Base-by-base conservation (phyloP, 2,797 vertebrate genomes). In the Lacerta viridis region DNA sequence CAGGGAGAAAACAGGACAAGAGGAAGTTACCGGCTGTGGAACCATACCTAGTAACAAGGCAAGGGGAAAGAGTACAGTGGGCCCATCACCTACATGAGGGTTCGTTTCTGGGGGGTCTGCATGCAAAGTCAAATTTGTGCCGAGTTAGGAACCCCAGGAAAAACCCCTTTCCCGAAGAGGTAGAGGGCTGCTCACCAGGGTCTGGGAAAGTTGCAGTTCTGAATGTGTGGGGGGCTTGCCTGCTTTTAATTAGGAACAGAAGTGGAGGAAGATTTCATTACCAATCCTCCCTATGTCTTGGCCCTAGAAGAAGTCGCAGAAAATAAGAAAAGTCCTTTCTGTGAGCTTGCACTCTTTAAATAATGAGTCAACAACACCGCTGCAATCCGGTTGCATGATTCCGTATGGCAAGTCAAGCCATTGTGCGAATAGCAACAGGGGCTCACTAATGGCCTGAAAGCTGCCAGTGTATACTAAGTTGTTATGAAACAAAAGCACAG, bases 361-460 rank as follows among this genome's bases (percentile, higher is more conserved):
- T 3, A 69, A 64, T 15, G 27, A 75, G 59, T 64, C 18, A 80
- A 23, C 50, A 41, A 25, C 9, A 11, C 8, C 71, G 41, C 7
- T 17, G 33, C 8, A 36, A 59, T 13, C 41, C 83, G 11, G 72
- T n/a, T 69, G 25, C 43, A 83, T 10, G 43, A 20, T 69, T 78
- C 74, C 75, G 76, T n/a, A 55, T 69, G 43, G 77, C n/a, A 76
- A 76, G 25, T 77, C 15, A 36, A 59, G 2, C 10, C 61, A 25
- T 23, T 8, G 43, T 29, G 88, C 85, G 84, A 91, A 80, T 71
- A 84, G 69, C 86, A 79, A 90, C 91, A 92, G 92, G 92, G 87
- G 83, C 33, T 69, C 87, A 64, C 18, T 0, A 29, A 86, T 43
- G 80, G 68, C 39, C 83, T 79, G 80, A 76, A 87, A 87, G 69